phyloP scores from a whole-genome alignment of 2,888 invertebrate species.

The Trichacis sp. region DNA sequence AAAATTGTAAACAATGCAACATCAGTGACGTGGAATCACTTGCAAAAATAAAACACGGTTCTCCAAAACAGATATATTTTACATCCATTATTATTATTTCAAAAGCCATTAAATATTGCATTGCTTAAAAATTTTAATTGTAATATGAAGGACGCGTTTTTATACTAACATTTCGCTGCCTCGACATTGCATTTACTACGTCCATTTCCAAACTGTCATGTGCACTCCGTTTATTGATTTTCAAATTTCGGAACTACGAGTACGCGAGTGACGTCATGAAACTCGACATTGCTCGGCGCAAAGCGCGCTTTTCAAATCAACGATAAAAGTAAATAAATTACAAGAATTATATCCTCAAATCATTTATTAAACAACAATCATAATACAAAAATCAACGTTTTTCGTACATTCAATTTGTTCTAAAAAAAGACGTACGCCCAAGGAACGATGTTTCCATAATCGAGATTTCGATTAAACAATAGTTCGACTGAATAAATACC shows the following conservation, averaged over 20 bases:
- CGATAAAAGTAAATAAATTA: too few relatives aligned
- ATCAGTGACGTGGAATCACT: slow-evolving; percentile 44
- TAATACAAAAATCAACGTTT: too few relatives aligned
- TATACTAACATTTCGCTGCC: slow-evolving; percentile 49
- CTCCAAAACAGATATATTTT: slow-evolving; percentile 57
- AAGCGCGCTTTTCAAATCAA: neutral
- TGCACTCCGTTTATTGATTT: slow-evolving; percentile 64
- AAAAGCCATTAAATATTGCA: too few relatives aligned
- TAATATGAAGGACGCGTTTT: neutral
- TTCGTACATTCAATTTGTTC: too few relatives aligned
- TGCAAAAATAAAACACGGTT: slow-evolving; percentile 53
- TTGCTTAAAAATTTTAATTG: slow-evolving; percentile 15
- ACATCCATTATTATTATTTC: too few relatives aligned
- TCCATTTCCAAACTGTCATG: slow-evolving; percentile 49
- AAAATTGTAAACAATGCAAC: slow-evolving; percentile 26
- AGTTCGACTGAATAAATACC: too few relatives aligned
- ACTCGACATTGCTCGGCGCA: neutral
- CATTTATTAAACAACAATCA: too few relatives aligned
- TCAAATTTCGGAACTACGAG: slow-evolving; percentile 59
- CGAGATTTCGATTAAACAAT: too few relatives aligned
- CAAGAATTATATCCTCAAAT: too few relatives aligned
- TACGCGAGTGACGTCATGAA: slow-evolving; percentile 55
- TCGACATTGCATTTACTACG: slow-evolving; percentile 55
- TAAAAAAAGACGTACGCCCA: too few relatives aligned
- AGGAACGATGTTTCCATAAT: too few relatives aligned